Conservation (phyloP, 2,113 vertebrate species). For the Probosciger aterrimus region DNA sequence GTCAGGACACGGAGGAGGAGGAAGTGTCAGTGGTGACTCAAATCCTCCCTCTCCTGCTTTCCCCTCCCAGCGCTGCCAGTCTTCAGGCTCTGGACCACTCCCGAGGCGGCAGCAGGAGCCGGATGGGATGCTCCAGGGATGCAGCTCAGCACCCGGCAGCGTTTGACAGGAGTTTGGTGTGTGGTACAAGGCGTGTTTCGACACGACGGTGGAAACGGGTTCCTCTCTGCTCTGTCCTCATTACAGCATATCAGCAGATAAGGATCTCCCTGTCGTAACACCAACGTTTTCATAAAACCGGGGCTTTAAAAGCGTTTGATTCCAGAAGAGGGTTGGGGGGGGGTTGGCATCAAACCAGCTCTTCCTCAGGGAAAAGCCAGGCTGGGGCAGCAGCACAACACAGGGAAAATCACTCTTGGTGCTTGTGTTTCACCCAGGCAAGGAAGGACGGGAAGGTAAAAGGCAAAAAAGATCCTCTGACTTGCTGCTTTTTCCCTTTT, state of each 20-base stretch:
- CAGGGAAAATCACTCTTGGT: neutral
- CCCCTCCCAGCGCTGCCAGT: neutral
- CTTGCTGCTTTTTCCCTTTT: neutral
- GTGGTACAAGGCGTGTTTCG: neutral
- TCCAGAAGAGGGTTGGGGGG: neutral
- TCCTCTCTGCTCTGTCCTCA: neutral
- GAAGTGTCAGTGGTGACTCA: neutral
- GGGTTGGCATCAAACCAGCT: neutral
- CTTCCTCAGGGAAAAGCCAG: neutral
- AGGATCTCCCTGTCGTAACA: constrained; percentile 18
- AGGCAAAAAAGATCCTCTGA: neutral
- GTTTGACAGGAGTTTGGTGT: neutral
- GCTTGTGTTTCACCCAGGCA: neutral
- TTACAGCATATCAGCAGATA: neutral
- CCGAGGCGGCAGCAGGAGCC: neutral
- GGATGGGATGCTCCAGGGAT: neutral
- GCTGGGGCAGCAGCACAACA: neutral
- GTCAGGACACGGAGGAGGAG: neutral
- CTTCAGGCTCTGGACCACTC: neutral
- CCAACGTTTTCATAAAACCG: neutral
- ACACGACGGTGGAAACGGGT: neutral
- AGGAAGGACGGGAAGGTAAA: neutral
- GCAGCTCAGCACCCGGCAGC: neutral
- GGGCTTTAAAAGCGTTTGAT: neutral
- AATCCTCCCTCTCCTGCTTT: neutral